Conservation (phyloP, 2,888 invertebrate species). For the Drosophila fungiperda region DNA sequence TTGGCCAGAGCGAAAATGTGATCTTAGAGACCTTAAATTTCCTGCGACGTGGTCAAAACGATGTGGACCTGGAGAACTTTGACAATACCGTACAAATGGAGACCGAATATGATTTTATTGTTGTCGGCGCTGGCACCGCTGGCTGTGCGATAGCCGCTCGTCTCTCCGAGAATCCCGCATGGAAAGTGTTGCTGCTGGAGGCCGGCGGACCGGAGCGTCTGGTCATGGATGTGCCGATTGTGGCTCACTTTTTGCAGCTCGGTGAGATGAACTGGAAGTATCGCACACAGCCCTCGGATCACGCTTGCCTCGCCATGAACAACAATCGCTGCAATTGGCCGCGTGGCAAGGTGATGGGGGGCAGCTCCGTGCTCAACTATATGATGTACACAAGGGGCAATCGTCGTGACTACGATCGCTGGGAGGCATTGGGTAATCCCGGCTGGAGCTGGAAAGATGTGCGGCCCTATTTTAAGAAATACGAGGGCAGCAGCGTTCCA, state of each 20-base stretch:
- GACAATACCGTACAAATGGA: conserved; percentile 78
- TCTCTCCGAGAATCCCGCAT: conserved; percentile 89
- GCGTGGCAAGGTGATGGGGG: conserved; percentile 93
- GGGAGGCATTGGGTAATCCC: conserved; percentile 90
- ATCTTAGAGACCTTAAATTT: conserved; percentile 81
- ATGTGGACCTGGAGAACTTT: conserved; percentile 80
- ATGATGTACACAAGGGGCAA: conserved; percentile 92
- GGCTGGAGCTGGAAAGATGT: conserved; percentile 91
- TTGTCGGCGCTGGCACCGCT: conserved; percentile 93
- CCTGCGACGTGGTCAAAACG: conserved; percentile 82
- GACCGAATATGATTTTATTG: conserved; percentile 90
- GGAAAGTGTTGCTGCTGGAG: conserved; percentile 89
- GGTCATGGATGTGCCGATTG: conserved; percentile 91
- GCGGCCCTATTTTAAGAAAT: conserved; percentile 91
- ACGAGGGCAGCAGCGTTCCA: conserved; percentile 89
- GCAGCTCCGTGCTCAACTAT: conserved; percentile 91
- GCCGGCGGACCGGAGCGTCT: conserved; percentile 90
- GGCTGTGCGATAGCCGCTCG: conserved; percentile 91
- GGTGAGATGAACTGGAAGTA: conserved; percentile 92
- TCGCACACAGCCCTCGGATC: conserved; percentile 90
- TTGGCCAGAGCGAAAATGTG: conserved; percentile 72
- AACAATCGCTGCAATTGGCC: conserved; percentile 92
- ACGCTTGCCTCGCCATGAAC: conserved; percentile 90
- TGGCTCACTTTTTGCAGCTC: conserved; percentile 90
- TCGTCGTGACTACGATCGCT: conserved; percentile 90